Base-by-base conservation (phyloP, 2,888 invertebrate genomes). In the Lathronympha strigana region DNA sequence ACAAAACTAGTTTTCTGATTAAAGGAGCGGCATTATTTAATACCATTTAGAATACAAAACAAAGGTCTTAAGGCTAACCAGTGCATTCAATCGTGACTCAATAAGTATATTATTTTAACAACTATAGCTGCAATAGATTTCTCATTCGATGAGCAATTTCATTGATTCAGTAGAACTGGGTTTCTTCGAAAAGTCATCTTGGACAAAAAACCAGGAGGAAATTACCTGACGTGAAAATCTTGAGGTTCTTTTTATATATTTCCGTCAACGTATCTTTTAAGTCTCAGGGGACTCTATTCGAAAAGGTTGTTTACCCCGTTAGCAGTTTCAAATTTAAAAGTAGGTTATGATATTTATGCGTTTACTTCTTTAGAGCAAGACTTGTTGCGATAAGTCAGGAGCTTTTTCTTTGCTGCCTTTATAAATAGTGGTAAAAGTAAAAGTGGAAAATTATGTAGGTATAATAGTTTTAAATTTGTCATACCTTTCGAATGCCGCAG, bases 101-200 rank as follows among this genome's bases (percentile, higher is more conserved):
- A 43, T 8, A 28, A 40, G 17, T 25, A 55, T 55, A 19, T 43
- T n/a, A n/a, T n/a, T n/a, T n/a, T n/a, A n/a, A n/a, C n/a, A n/a
- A 21, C 17, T 43, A 19, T 15, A 25, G 54, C 19, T 4, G 6
- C 13, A 23, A 28, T 57, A 43, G 19, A 43, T 28, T 45, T 31
- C 57, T 57, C 43, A 45, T 21, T 55, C 19, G 43, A 45, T 57
- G 57, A 57, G 43, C 28, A 57, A 57, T 57, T 45, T 13, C 9
- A 31, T 11, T 45, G 31, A 57, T 31, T 57, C 57, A 57, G 31
- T 31, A 21, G 19, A 17, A 31, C 17, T 2, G 21, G 57, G 43
- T 9, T 45, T 45, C n/a, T 17, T 45, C 21, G 43, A 43, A 53
- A 17, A 15, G 28, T 28, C 57, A 43, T 0, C n/a, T n/a, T n/a